Conservation (phyloP, 2,797 vertebrate genomes). For the Oreochromis mossambicus region DNA sequence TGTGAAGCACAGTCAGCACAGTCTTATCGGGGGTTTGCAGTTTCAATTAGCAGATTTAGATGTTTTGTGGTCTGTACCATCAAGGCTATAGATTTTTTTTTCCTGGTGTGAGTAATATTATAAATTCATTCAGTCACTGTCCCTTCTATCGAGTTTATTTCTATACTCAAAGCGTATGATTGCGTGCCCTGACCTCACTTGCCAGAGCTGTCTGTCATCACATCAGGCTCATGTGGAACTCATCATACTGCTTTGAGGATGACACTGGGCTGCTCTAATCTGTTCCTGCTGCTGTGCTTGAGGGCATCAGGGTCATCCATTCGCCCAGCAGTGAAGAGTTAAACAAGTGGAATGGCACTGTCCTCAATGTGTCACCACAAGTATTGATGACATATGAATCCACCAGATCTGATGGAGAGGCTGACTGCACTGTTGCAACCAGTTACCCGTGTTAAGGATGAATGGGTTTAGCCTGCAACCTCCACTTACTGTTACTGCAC, state of each 20-base stretch:
- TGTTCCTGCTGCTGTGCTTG: constrained; percentile 25
- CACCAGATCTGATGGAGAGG: constrained; percentile 31
- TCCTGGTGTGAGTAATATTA: neutral
- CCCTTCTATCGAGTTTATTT: neutral
- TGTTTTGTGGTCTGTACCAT: neutral
- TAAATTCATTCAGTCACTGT: neutral
- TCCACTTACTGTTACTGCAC: constrained; percentile 18
- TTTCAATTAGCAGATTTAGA: constrained; percentile 14
- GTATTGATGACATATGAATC: constrained; percentile 54
- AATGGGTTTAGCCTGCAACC: constrained; percentile 34
- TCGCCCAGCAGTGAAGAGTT: constrained; percentile 12
- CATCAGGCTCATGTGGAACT: constrained; percentile 17
- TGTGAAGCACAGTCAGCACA: constrained; percentile 4
- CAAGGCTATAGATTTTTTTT: neutral
- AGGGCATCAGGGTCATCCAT: constrained; percentile 35
- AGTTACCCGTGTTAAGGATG: constrained; percentile 19
- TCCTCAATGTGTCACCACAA: constrained; percentile 65
- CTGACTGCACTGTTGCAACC: constrained; percentile 25
- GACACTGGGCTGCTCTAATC: constrained; percentile 45
- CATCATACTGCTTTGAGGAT: constrained; percentile 19
- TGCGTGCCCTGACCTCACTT: constrained; percentile 27
- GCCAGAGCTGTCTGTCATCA: constrained; percentile 39
- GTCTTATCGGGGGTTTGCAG: neutral
- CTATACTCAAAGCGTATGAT: neutral
- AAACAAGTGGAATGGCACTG: constrained; percentile 28